Evolutionary conservation across 2,888 invertebrate genomes (phyloP), one percentile per base, ranked within the genome.

Genomic region (Ectobius pallidus): DNA sequence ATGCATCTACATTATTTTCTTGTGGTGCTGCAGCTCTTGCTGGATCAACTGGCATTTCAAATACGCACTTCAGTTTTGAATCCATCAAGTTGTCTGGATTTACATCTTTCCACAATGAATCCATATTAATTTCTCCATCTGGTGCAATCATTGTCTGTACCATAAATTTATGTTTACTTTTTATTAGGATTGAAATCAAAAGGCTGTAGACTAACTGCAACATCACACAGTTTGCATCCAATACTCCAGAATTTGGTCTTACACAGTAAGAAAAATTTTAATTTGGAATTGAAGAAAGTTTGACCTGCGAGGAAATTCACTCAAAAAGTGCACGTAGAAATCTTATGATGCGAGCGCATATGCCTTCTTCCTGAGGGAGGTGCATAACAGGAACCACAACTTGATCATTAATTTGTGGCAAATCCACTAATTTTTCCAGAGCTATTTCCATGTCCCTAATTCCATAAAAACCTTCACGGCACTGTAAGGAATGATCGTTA

Each of bases 101-200:
- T 75, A 92, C 91, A 80, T 96, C 95, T 85, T 93, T 96, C 97
- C 97, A 96, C 92, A 92, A 85, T 81, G 86, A 85, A 79, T 94
- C 94, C 79, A 90, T 87, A 79, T 91, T 90, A 73, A 88, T 86
- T 70, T 91, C 91, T 49, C 91, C 93, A 76, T 93, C 93, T 3
- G 96, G 95, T 75, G 93, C 94, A 83, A 94, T 88, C 79, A 97
- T 90, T 77, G 97, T 94, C 85, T 99, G 99, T 79, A 99, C 98
- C 99, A 99, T 99, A 84, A 99, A 99, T 89, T 99, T 99, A 87
- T 99, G 99, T 88, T 97, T 97, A 84, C 94, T 95, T 84, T 96
- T 98, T 97, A 84, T 90, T 91, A 75, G 94, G 92, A 85, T 97
- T 96, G 82, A 93, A 95, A 80, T 94, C 92, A 82, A 96, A 95